A percentile compares a stretch with the other conserved stretches of the same genome.
Evolutionary conservation across 2,113 vertebrate genomes (phyloP).

Genomic region (Syrrhaptes paradoxus): DNA sequence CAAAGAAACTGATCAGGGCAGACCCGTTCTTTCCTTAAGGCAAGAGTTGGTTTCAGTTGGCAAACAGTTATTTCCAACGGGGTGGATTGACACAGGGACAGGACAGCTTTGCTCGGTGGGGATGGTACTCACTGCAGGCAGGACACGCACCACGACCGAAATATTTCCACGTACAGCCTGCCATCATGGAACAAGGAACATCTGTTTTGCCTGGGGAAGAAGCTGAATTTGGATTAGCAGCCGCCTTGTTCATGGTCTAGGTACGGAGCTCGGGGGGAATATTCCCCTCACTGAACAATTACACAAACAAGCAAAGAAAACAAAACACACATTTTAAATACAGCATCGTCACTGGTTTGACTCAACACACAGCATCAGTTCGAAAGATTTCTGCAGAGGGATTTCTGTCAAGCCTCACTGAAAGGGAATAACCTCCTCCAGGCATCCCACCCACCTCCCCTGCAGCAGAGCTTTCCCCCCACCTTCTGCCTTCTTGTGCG

Average conservation of each 20-base stretch:
- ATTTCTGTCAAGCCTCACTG: background rate
- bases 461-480: background rate
- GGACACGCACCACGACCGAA: background rate
- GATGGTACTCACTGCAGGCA: background rate
- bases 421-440: background rate
- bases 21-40: background rate
- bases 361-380: background rate
- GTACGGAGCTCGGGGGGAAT: background rate
- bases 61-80: background rate
- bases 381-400: background rate
- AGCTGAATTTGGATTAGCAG: background rate
- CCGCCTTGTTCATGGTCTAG: background rate
- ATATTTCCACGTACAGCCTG: background rate
- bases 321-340: background rate
- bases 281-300: background rate
- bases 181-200: background rate
- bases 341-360: background rate
- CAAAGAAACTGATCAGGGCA: background rate
- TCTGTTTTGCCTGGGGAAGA: background rate
- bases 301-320: background rate
- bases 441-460: background rate
- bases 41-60: background rate
- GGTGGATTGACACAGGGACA: background rate
- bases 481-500: background rate
- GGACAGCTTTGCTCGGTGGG: background rate